Evolutionary conservation across 1,140 invertebrate species (phyloP), one percentile per base, ranked within the genome.

Genomic region (Drosophila lowei): DNA sequence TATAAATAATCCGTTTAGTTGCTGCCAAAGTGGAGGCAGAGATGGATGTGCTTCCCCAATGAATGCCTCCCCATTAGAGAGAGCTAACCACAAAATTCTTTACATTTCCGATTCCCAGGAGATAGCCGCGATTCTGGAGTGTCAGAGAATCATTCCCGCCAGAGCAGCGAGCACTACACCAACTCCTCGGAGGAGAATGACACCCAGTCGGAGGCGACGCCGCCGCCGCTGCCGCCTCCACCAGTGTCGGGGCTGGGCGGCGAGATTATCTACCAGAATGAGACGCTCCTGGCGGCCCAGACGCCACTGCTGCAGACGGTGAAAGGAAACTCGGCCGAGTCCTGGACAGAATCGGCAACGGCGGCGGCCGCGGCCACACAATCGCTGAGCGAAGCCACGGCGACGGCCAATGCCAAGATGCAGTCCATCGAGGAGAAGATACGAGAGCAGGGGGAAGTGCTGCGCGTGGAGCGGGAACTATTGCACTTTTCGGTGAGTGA

Each of bases 101-200:
- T 9, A 8, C 16, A 6, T 6, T 11, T 28, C 8, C 11, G 8
- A 46, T 65, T 55, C 5, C 11, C 58, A 78, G 92, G 92, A 28
- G 94, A 95, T 60, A 95, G 94, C 67, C 92, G 95, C 50, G 95
- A 96, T 90, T 96, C 95, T 0, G 96, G 95, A 0, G 95, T 96
- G 42, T 94, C 94, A 1, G 93, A 95, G 44, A 94, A 95, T 70
- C 95, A 96, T 77, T 95, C 95, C 76, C 93, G 95, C 58, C 95
- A 96, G 79, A 95, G 95, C 84, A 96, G 95, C 90, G 95, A 96
- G 60, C 91, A 88, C 62, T 90, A 89, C 43, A 83, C 90, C 30
- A 86, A 80, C 68, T 90, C 91, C 53, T 90, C 80, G 8, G 79
- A 91, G 64, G 91, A 92, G 67, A 86, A 91, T 55, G 92, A 92